A percentile compares a stretch with the other conserved stretches of the same genome.
Evolutionary conservation across 2,797 vertebrate species (phyloP).

Genomic region (Choloepus didactylus): DNA sequence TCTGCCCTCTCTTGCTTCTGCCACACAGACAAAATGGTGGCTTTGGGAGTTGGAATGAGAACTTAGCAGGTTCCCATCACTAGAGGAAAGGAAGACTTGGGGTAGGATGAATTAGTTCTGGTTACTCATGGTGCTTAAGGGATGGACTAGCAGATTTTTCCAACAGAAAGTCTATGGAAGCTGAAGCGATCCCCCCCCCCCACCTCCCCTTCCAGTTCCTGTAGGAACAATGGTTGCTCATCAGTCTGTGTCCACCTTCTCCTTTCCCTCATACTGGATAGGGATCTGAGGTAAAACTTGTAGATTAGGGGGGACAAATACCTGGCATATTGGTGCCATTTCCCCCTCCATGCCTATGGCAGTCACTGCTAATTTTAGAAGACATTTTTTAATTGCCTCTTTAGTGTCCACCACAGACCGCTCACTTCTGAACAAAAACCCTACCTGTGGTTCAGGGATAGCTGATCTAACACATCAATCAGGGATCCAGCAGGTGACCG

Average conservation of each 20-base stretch:
- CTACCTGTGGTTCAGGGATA: background rate
- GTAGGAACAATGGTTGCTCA: background rate
- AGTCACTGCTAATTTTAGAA: background rate
- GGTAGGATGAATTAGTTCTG: background rate
- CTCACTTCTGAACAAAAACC: background rate
- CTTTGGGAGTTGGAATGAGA: background rate
- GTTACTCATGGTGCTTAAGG: background rate
- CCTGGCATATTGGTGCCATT: background rate
- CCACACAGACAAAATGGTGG: background rate
- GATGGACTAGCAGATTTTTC: background rate
- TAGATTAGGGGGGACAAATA: background rate
- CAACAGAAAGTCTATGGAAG: background rate
- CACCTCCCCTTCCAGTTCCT: no score
- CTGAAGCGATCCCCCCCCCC: background rate
- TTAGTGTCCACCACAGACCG: background rate
- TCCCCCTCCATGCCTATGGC: background rate
- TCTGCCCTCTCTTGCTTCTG: background rate
- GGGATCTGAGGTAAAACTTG: background rate
- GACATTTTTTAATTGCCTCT: background rate
- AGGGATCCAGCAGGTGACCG: background rate
- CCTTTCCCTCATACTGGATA: background rate
- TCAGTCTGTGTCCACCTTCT: background rate
- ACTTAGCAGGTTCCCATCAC: background rate
- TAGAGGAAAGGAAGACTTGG: background rate
- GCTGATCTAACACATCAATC: background rate